phyloP scores from a whole-genome alignment of 1,140 invertebrate genomes.

The Drosophila simulans region DNA sequence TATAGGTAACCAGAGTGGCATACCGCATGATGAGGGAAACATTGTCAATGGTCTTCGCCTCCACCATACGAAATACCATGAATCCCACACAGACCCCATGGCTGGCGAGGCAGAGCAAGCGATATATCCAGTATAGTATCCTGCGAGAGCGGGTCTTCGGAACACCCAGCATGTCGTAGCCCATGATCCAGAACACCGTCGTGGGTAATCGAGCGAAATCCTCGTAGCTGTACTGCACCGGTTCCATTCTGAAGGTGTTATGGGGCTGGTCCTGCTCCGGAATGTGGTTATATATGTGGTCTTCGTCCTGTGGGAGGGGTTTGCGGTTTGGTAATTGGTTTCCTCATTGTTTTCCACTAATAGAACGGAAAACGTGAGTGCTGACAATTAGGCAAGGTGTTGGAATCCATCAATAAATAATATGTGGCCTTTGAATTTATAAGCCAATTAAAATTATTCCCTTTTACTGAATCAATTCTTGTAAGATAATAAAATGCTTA shows the following conservation, averaged over 20 bases:
- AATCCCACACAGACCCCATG: slow-evolving; percentile 22
- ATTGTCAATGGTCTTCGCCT: slow-evolving; percentile 27
- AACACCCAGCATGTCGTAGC: slow-evolving; percentile 29
- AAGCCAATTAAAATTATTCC: neutral
- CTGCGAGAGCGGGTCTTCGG: neutral
- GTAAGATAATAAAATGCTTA: neutral
- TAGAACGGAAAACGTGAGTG: slow-evolving; percentile 1
- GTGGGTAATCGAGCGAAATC: slow-evolving; percentile 40
- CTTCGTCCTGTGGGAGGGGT: slow-evolving; percentile 6
- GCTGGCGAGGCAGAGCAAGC: slow-evolving; percentile 17
- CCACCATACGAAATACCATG: slow-evolving; percentile 34
- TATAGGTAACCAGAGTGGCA: slow-evolving; percentile 45
- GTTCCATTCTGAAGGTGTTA: slow-evolving; percentile 28
- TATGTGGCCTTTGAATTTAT: neutral
- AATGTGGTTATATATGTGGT: slow-evolving; percentile 30
- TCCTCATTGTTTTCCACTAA: neutral
- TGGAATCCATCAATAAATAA: slow-evolving; percentile 19
- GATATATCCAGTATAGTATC: slow-evolving; percentile 25
- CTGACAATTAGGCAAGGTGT: slow-evolving; percentile 13
- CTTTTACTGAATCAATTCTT: neutral
- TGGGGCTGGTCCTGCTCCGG: neutral
- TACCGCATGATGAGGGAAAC: slow-evolving; percentile 46
- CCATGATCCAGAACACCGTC: slow-evolving; percentile 20
- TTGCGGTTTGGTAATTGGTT: slow-evolving; percentile 17
- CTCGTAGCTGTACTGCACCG: slow-evolving; percentile 34